Evolutionary conservation across 2,888 invertebrate species (phyloP), one percentile per base, ranked within the genome.

Genomic region (Diplolepis rosae): DNA sequence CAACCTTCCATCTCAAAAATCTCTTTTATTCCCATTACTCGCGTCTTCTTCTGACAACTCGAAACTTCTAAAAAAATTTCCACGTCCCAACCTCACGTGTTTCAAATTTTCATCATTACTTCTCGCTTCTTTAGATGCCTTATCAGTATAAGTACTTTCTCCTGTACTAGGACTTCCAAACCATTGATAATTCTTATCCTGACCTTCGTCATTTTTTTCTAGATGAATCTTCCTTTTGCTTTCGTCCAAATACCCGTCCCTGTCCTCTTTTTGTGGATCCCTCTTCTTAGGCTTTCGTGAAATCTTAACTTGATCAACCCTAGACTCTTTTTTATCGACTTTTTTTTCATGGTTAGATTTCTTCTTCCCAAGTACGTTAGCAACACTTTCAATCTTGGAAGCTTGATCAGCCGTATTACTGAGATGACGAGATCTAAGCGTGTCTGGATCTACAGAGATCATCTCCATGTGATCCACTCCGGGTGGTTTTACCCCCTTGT

Each of bases 261-360:
- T 87, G 32, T 90, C 90, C 70, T 91, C 90, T 73, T 91, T 91
- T 9, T 89, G 90, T 77, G 91, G 91, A 73, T 91, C 88, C 27
- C 92, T 92, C 30, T 91, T 88, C 3, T 45, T 22, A 7, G 3
- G 2, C n/a, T 9, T 45, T 11, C 11, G 45, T 9, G 45, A 45
- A 22, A 18, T 9, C 45, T 45, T 18, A 15, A 45, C 18, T 18
- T 45, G 45, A 18, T 22, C 45, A 18, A 22, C 18, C 18, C 18
- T 45, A 11, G 18, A 22, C 18, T 15, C 9, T 9, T 9, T 45
- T 7, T 2, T 18, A 9, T 45, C 18, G 18, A 4, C 11, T 22
- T 45, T 22, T 30, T 28, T 24, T 68, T 22, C 54, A 52, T 6
- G 45, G 72, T 51, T 73, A 35, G 1, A 54, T 52, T 2, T 68